Evolutionary conservation across 2,797 vertebrate genomes (phyloP).

Genomic region (Miichthys miiuy): DNA sequence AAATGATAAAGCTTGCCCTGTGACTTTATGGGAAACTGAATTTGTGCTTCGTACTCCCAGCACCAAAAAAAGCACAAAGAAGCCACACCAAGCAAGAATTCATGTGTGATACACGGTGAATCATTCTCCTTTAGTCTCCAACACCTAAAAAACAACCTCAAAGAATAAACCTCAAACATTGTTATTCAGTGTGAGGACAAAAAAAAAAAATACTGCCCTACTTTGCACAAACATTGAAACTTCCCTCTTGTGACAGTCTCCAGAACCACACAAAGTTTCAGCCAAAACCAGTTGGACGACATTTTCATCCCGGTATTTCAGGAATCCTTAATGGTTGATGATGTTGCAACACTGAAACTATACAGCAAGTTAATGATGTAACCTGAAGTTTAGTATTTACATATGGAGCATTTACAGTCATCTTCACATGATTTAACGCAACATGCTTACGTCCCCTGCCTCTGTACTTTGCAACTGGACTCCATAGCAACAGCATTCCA

Average conservation of each 20-base stretch:
- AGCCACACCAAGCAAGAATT: constrained; percentile 33
- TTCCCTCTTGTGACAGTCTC: constrained; percentile 45
- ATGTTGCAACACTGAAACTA: constrained; percentile 26
- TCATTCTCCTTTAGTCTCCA: constrained; percentile 40
- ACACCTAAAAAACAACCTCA: constrained; percentile 51
- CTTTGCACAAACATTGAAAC: constrained; percentile 63
- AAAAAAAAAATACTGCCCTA: constrained; percentile 45
- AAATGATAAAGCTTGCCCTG: constrained; percentile 23
- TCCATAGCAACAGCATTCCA: constrained; percentile 79
- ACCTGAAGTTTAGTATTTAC: constrained; percentile 34
- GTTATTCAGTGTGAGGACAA: constrained; percentile 35
- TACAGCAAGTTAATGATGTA: constrained; percentile 31
- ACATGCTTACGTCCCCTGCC: constrained; percentile 17
- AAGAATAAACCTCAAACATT: constrained; percentile 51
- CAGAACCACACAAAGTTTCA: constrained; percentile 61
- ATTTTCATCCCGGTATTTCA: constrained; percentile 64
- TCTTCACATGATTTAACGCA: constrained; percentile 20
- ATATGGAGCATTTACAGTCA: constrained; percentile 5
- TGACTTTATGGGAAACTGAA: constrained; percentile 20
- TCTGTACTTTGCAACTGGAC: constrained; percentile 53
- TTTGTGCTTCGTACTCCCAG: neutral
- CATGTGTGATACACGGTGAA: constrained; percentile 22
- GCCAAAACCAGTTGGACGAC: constrained; percentile 72
- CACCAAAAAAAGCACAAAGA: constrained; percentile 16
- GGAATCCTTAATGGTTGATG: constrained; percentile 53